A percentile compares a stretch with the other conserved stretches of the same genome.
These are phyloP conservation scores for Sterrhoptilus dennistouni DNA, from an alignment of 2,113 vertebrate species.

Conservation along the genomic window DNA sequence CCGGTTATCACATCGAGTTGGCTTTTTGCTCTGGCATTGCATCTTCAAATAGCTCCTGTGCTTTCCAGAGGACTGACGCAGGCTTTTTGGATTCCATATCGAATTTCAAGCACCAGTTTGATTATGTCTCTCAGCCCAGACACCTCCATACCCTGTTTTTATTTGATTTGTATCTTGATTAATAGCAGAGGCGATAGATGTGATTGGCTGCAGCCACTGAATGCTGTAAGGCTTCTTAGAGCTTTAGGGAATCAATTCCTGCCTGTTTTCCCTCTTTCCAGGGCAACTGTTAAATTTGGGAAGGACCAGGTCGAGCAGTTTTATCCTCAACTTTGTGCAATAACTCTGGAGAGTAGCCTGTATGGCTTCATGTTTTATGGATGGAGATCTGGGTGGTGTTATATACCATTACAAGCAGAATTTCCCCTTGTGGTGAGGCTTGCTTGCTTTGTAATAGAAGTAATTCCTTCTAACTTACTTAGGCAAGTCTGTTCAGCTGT, in stretches of 20 bases:
- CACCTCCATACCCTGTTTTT: not conserved
- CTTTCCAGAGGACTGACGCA: slow-evolving; percentile 43
- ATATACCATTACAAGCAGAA: slow-evolving; percentile 3
- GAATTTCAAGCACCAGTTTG: slow-evolving; percentile 18
- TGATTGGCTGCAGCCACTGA: not conserved
- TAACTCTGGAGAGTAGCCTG: not conserved
- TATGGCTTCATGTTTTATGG: not conserved
- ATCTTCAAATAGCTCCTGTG: slow-evolving; percentile 18
- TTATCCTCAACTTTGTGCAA: fast-evolving
- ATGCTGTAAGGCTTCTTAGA: not conserved
- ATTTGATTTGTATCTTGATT: slow-evolving; percentile 3
- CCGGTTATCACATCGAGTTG: slow-evolving; percentile 36
- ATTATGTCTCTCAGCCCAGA: slow-evolving; percentile 14
- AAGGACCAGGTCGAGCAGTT: not conserved
- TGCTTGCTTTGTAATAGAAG: slow-evolving; percentile 5
- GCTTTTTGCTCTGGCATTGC: slow-evolving; percentile 34
- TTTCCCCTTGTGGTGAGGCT: not conserved
- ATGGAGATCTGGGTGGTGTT: not conserved
- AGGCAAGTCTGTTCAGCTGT: slow-evolving; percentile 67
- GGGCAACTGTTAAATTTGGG: not conserved
- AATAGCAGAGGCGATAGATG: not conserved
- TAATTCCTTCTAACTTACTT: slow-evolving; percentile 38
- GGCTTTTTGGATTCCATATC: slow-evolving; percentile 22
- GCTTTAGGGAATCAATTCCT: not conserved
- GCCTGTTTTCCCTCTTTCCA: not conserved